Conservation (phyloP, 2,888 invertebrate species). For the Trissolcus japonicus region DNA sequence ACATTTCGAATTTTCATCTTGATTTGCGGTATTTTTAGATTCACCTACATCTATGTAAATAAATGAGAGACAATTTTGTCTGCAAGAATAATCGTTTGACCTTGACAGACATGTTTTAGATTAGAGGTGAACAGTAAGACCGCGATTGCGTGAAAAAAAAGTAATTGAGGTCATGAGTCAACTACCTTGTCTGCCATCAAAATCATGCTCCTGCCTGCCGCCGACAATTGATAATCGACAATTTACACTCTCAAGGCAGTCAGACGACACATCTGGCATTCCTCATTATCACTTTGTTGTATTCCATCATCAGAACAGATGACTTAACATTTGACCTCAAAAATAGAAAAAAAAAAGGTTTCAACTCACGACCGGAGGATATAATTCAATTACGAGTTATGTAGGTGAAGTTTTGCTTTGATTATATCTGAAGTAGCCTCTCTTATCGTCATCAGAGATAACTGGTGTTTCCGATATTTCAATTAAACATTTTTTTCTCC, state of each 20-base stretch:
- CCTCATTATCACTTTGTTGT: constrained; percentile 37
- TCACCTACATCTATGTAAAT: no score
- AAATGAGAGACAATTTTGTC: no score
- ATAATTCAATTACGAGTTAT: no score
- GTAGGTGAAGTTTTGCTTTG: no score
- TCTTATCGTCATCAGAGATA: no score
- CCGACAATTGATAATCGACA: constrained; percentile 37
- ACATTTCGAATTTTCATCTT: no score
- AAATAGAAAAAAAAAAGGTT: no score
- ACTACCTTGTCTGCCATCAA: constrained; percentile 29
- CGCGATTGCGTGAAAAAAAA: constrained; percentile 25
- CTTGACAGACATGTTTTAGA: neutral
- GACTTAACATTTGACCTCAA: neutral
- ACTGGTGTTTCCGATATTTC: no score
- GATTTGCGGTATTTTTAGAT: no score
- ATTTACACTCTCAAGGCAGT: constrained; percentile 16
- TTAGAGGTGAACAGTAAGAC: constrained; percentile 6
- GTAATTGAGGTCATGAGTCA: constrained; percentile 41
- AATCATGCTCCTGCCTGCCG: constrained; percentile 16
- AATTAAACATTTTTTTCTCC: no score
- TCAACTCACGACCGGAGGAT: no score
- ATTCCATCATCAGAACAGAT: constrained; percentile 11
- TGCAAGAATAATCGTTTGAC: neutral
- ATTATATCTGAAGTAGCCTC: no score
- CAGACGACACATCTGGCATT: constrained; percentile 27